Percentiles rank a stretch among this genome's conserved stretches.
These are phyloP conservation scores for Apeira syringaria DNA, from an alignment of 2,888 invertebrate genomes.

Conservation along the genomic window DNA sequence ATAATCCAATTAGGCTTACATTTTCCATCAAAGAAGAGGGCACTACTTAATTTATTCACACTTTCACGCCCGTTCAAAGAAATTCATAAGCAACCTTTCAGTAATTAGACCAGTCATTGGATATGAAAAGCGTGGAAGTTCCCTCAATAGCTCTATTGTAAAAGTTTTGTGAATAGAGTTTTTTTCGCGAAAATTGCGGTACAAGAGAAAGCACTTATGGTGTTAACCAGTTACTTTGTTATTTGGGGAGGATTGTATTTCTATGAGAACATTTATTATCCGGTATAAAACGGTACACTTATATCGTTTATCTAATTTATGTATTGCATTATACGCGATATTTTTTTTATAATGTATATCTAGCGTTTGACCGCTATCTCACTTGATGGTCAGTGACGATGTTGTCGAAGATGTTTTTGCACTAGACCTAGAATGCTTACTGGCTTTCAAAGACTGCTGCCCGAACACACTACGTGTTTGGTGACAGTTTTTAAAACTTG, in stretches of 20 bases:
- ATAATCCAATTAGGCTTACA: not conserved
- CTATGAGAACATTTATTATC: not conserved
- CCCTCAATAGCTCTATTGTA: slow-evolving; percentile 34
- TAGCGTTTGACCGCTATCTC: no score
- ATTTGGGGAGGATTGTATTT: not conserved
- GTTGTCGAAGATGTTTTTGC: no score
- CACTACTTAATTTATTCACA: slow-evolving; percentile 4
- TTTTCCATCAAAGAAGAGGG: not conserved
- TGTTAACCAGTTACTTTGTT: slow-evolving; percentile 15
- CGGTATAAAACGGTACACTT: not conserved
- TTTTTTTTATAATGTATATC: no score
- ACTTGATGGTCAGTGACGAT: no score
- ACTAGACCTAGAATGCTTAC: no score
- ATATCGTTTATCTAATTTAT: no score
- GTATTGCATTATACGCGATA: no score
- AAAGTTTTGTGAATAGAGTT: slow-evolving; percentile 32
- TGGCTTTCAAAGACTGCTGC: no score
- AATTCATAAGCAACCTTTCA: slow-evolving; percentile 38
- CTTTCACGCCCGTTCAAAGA: slow-evolving; percentile 22
- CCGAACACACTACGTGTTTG: no score
- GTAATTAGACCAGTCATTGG: slow-evolving; percentile 38
- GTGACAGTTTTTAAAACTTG: no score
- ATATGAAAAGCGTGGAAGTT: slow-evolving; percentile 22
- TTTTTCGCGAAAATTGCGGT: slow-evolving; percentile 34
- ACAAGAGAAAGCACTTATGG: slow-evolving; percentile 52